These are phyloP conservation scores for Gallinago jamesoni DNA, from an alignment of 2,113 vertebrate genomes.

Conservation along the genomic window DNA sequence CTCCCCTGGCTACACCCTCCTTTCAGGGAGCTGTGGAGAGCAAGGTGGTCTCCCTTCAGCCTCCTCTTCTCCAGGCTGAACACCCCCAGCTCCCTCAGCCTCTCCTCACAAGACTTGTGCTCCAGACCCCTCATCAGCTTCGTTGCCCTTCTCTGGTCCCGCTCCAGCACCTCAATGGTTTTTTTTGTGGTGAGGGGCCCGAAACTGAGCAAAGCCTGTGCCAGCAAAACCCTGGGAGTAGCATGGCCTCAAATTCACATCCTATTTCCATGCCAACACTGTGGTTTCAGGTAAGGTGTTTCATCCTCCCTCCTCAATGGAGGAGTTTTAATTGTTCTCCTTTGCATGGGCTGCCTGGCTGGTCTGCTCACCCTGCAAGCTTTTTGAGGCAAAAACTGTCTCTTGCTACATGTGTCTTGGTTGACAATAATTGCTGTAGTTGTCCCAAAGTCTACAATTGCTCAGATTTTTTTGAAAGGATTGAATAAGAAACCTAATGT, in stretches of 20 bases:
- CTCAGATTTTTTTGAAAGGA: background rate
- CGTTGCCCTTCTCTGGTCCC: too few relatives aligned
- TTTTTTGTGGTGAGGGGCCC: too few relatives aligned
- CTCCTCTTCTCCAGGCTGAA: too few relatives aligned
- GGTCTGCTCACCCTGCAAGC: background rate
- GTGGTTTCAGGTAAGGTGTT: background rate
- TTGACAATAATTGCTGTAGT: background rate
- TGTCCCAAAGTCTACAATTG: background rate
- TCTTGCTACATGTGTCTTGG: background rate
- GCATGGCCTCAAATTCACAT: background rate
- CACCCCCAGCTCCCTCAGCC: too few relatives aligned
- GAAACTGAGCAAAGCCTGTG: background rate
- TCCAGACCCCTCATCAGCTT: too few relatives aligned
- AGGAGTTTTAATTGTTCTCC: background rate
- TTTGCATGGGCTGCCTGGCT: background rate
- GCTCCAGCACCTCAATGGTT: too few relatives aligned
- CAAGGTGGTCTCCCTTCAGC: too few relatives aligned
- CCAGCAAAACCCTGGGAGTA: background rate
- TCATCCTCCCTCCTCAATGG: background rate
- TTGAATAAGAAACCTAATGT: background rate
- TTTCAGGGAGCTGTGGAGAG: too few relatives aligned
- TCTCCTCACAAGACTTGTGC: too few relatives aligned
- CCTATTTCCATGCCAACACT: background rate
- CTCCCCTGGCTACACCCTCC: too few relatives aligned
- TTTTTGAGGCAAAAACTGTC: background rate